These are phyloP conservation scores for Anableps anableps DNA, from an alignment of 2,797 vertebrate species.

Conservation along the genomic window DNA sequence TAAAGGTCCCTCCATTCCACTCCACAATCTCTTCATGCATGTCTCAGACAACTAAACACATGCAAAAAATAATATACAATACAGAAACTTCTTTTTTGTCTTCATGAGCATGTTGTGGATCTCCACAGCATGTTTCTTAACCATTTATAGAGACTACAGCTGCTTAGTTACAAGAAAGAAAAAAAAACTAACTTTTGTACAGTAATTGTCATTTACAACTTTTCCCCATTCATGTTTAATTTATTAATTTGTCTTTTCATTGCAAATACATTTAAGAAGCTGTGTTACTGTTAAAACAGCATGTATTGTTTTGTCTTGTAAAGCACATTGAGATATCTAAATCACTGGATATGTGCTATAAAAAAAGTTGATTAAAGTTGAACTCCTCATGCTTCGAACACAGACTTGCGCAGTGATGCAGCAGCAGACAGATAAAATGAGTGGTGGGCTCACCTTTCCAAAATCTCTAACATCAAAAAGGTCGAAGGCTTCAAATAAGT, in stretches of 20 bases:
- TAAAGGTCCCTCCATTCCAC: background rate
- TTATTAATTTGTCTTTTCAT: background rate
- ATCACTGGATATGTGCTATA: background rate
- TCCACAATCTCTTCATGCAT: background rate
- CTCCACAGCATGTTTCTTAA: no score
- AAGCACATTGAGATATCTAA: background rate
- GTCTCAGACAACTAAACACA: background rate
- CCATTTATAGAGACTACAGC: no score
- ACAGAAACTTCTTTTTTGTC: no score
- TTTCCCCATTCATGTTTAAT: no score
- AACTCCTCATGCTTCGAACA: background rate
- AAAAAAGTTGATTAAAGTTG: background rate
- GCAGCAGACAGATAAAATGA: background rate
- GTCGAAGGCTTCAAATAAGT: constrained; percentile 95
- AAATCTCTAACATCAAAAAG: constrained; percentile 96
- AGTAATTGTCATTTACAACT: background rate
- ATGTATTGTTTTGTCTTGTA: background rate
- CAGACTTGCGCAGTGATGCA: background rate
- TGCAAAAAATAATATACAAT: no score
- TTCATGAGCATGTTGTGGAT: no score
- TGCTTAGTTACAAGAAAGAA: no score
- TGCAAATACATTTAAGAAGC: background rate
- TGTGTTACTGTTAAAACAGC: no score
- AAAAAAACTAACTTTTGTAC: background rate
- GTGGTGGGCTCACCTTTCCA: constrained; percentile 86